Evolutionary conservation across 2,113 vertebrate genomes (phyloP).

Genomic region (Blennius ocellaris): DNA sequence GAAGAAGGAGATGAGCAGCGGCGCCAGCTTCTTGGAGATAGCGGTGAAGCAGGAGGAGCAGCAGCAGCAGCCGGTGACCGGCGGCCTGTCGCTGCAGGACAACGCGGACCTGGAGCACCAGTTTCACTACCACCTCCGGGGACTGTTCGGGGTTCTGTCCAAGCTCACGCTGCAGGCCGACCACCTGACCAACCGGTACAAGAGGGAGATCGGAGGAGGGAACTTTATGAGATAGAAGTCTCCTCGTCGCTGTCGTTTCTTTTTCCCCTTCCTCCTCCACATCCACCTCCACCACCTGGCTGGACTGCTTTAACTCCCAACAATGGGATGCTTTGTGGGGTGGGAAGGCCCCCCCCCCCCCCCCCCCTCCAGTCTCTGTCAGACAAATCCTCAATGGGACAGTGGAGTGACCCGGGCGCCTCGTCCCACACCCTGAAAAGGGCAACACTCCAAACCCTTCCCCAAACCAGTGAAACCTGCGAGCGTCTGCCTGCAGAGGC

Average conservation of each 20-base stretch:
- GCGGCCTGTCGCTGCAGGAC: slow-evolving; percentile 39
- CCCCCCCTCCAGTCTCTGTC: slow-evolving; percentile 24
- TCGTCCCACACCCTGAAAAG: slow-evolving; percentile 41
- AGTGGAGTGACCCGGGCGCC: slow-evolving; percentile 2
- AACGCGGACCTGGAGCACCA: slow-evolving; percentile 79
- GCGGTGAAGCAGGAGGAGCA: slow-evolving; percentile 81
- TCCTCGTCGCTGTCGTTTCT: fast-evolving
- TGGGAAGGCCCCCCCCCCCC: slow-evolving; percentile 1
- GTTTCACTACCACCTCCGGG: slow-evolving; percentile 84
- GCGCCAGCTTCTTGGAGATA: slow-evolving; percentile 82
- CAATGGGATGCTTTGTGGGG: slow-evolving; percentile 47
- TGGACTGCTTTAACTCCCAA: slow-evolving; percentile 61
- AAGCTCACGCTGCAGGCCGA: slow-evolving; percentile 85
- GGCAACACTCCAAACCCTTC: slow-evolving; percentile 37
- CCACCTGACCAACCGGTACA: slow-evolving; percentile 85
- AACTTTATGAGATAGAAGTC: slow-evolving; percentile 80
- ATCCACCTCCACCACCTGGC: background rate
- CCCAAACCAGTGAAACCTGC: slow-evolving; percentile 64
- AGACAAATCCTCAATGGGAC: background rate
- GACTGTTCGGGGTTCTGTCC: slow-evolving; percentile 85
- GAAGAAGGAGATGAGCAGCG: slow-evolving; percentile 79
- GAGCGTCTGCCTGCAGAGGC: slow-evolving; percentile 6
- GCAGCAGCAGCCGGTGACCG: slow-evolving; percentile 62
- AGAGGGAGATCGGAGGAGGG: slow-evolving; percentile 84
- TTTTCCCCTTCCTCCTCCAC: background rate